Evolutionary conservation across 2,888 invertebrate species (phyloP), one percentile per base, ranked within the genome.

Genomic region (Metopia argyrocephala): DNA sequence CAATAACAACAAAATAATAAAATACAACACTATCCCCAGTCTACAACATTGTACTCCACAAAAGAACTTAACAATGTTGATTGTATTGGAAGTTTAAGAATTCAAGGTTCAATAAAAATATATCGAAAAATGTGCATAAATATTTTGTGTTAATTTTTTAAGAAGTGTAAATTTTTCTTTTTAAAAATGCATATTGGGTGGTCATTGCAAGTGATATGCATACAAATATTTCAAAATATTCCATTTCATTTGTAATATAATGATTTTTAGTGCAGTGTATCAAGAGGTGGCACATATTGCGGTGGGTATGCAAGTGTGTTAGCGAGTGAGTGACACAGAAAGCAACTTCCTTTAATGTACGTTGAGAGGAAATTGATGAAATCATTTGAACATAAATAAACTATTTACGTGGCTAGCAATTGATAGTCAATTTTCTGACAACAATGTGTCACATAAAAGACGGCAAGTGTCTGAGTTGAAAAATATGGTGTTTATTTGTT

Each of bases 121-220:
- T 15, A 50, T 66, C 28, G 46, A 75, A 64, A 78, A 78, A 71
- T 78, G 70, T 70, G 70, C 76, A 76, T 70, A 76, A 76, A 70
- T 76, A 76, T 70, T 76, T 70, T 64, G 64, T 57, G 50, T 70
- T 76, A 64, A 64, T 46, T 31, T 50, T 50, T 57, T 20, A 27
- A 65, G 52, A 62, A 48, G 62, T 62, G 73, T 64, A 45, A 56
- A 52, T 54, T 59, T 31, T 31, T 1, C 20, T 50, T 75, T 57
- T 59, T 1, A 20, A 61, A 76, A 68, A 54, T 68, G 68, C 75
- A 61, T 76, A 76, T 76, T 69, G 75, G 75, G 68, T 76, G 75
- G 75, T 46, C 75, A 75, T 12, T 38, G 12, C 38, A 38, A 76
- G 20, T 18, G 18, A 20, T 69, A 68, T 56, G n/a, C 75, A 76